These are phyloP conservation scores for Tenodera sinensis DNA, from an alignment of 2,888 invertebrate genomes.

Conservation along the genomic window DNA sequence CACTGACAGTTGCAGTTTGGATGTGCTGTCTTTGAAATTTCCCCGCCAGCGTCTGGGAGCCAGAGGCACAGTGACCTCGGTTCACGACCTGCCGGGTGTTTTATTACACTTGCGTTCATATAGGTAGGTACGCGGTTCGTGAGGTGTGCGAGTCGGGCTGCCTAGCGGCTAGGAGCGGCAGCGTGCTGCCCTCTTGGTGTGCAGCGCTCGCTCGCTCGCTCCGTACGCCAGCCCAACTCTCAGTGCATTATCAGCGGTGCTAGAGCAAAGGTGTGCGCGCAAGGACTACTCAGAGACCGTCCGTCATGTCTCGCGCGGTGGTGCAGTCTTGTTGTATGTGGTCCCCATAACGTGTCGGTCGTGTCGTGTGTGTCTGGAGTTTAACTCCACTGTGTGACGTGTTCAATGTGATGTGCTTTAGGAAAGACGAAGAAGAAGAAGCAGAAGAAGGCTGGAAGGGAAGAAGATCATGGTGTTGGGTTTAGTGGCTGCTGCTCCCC, in stretches of 20 bases:
- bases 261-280: slow-evolving; percentile 4
- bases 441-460: neutral
- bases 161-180: neutral
- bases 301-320: neutral
- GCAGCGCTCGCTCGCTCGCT: neutral
- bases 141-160: neutral
- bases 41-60: too few relatives aligned
- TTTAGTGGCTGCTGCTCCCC: slow-evolving; percentile 24
- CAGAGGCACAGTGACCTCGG: neutral
- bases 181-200: neutral
- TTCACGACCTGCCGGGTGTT: neutral
- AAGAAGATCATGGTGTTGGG: slow-evolving; percentile 27
- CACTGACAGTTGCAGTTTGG: too few relatives aligned
- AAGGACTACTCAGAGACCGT: neutral
- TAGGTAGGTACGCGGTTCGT: neutral
- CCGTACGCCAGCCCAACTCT: neutral
- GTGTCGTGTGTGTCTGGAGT: neutral
- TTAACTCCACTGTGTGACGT: neutral
- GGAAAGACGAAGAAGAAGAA: neutral
- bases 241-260: slow-evolving; percentile 19
- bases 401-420: neutral
- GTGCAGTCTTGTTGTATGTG: neutral
- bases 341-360: neutral
- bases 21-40: too few relatives aligned
- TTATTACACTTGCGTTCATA: neutral